Evolutionary conservation across 2,113 vertebrate species (phyloP), one percentile per base, ranked within the genome.

Genomic region (Ovis canadensis): DNA sequence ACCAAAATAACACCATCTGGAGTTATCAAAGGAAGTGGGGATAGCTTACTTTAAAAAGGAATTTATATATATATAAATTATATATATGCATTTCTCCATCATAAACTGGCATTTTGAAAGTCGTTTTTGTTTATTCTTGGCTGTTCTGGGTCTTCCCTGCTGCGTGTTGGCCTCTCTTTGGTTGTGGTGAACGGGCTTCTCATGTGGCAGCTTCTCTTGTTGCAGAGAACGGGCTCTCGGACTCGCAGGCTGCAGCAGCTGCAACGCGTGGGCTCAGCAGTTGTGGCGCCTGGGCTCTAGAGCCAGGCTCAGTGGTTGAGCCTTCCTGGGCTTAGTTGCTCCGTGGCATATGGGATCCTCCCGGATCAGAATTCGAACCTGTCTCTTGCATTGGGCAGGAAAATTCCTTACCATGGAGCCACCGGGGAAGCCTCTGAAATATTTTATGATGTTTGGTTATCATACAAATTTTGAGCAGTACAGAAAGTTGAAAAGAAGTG

Each of bases 81-180:
- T 74, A 67, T 52, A 52, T 71, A 40, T 43, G 33, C 31, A 36
- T 54, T 19, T 85, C 11, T 60, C 15, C 52, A 52, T 45, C 25
- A 55, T 67, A 59, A 67, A 36, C 8, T 52, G 71, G 23, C 11
- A 43, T 27, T 7, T 14, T 14, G 36, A 43, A 43, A 74, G 36
- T 6, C 0, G 0, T 7, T 27, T 43, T 43, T 7, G 6, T 7
- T 43, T 27, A 1, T 43, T 27, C 40, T 77, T 3, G 23, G 40
- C 71, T 43, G 23, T 7, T 6, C 71, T 14, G 71, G 36, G 71
- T 27, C 71, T 77, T 43, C 40, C 23, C 36, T 43, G 40, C 36
- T 14, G 71, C 0, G 0, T 3, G 23, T 4, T 77, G 71, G 31
- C 0, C 6, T 14, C 12, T 4, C 8, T 74, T 2, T 40, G 36